Percentiles rank a stretch among this genome's conserved stretches.
These are phyloP conservation scores for Kuschelorhynchus macadamiae DNA, from an alignment of 2,888 invertebrate genomes.

Conservation along the genomic window DNA sequence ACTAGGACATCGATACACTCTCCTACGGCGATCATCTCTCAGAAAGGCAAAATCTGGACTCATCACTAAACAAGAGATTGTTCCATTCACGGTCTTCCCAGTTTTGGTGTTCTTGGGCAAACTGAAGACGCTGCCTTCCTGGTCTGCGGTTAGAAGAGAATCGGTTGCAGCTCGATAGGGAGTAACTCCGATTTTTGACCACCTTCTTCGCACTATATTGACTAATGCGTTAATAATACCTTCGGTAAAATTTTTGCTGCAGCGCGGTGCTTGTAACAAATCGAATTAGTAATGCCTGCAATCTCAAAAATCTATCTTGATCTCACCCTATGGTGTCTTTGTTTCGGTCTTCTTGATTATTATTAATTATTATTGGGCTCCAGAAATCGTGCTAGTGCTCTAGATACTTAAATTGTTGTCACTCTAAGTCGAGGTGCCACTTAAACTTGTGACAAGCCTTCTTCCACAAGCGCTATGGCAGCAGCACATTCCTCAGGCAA, in stretches of 20 bases:
- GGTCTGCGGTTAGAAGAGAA: conserved; percentile 8
- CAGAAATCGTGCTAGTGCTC: too few species aligned
- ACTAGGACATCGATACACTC: conserved; percentile 18
- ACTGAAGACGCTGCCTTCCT: conserved; percentile 25
- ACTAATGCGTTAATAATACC: conserved; percentile 15
- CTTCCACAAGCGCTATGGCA: too few species aligned
- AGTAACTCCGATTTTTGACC: conserved; percentile 11
- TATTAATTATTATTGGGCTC: too few species aligned
- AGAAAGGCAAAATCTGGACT: conserved; percentile 26
- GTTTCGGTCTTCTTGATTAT: too few species aligned
- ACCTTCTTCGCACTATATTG: conserved; percentile 23
- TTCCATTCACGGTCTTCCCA: conserved; percentile 12
- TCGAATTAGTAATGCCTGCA: too few species aligned
- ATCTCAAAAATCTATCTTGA: too few species aligned
- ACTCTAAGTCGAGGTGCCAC: too few species aligned
- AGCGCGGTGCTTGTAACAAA: conserved; percentile 9
- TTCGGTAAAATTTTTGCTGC: conserved; percentile 13
- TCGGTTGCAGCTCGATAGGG: conserved; percentile 16
- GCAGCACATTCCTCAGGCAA: too few species aligned
- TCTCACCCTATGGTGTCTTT: too few species aligned
- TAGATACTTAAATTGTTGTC: too few species aligned
- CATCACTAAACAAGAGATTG: conserved; percentile 8
- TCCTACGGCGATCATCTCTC: conserved; percentile 15
- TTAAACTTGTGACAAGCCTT: too few species aligned
- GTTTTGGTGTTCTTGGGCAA: conserved; percentile 18